These are phyloP conservation scores for Suricata suricatta DNA, from an alignment of 2,113 vertebrate species.

Conservation along the genomic window DNA sequence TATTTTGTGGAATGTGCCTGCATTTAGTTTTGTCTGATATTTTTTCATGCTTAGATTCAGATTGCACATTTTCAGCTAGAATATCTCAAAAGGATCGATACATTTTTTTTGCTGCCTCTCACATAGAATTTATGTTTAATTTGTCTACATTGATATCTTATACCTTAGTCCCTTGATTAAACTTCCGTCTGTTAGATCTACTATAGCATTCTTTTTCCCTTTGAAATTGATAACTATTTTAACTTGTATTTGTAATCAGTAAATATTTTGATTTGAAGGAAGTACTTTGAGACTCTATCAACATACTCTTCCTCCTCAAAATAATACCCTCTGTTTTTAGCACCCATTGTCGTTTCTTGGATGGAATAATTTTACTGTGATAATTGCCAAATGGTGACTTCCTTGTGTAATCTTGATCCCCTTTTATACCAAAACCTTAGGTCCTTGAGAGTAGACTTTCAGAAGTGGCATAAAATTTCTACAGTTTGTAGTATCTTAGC, in stretches of 20 bases:
- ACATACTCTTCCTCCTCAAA: background rate
- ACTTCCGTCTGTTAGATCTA: background rate
- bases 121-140: background rate
- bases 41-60: background rate
- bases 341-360: slow-evolving; percentile 26
- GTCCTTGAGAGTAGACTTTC: background rate
- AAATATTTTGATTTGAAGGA: slow-evolving; percentile 16
- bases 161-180: background rate
- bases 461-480: background rate
- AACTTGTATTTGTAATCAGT: background rate
- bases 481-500: background rate
- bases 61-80: background rate
- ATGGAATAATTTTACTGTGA: background rate
- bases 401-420: background rate
- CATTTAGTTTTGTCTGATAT: background rate
- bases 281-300: background rate
- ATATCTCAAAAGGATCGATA: background rate
- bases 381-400: background rate
- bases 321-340: background rate
- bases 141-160: background rate
- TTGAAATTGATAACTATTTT: background rate
- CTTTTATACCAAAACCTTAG: background rate
- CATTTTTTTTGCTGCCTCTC: background rate
- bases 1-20: background rate
- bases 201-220: background rate